Conservation (phyloP, 2,797 vertebrate species). For the Leptatherina wallacei region DNA sequence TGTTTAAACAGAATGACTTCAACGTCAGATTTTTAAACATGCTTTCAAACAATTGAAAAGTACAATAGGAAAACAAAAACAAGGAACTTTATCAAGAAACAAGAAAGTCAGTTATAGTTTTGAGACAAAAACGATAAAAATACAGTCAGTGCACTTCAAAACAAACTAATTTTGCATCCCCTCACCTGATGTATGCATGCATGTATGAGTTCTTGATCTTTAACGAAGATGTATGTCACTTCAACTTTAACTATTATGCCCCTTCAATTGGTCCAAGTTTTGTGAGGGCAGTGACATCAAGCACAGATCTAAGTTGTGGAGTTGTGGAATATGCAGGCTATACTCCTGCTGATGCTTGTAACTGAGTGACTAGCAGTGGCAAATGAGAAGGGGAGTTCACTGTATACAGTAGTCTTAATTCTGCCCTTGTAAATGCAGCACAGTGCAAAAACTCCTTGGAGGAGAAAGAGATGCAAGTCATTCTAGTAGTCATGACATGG, state of each 20-base stretch:
- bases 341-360: background rate
- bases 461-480: background rate
- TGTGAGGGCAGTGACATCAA: background rate
- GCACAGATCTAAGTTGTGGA: background rate
- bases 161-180: too few species aligned
- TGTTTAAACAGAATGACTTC: background rate
- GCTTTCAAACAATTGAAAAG: background rate
- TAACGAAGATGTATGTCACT: background rate
- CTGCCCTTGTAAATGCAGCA: background rate
- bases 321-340: background rate
- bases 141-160: background rate
- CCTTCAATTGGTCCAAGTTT: background rate
- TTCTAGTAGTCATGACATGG: background rate
- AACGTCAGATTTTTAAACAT: background rate
- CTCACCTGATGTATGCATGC: too few species aligned
- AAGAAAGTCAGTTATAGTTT: background rate
- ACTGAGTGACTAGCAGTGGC: background rate
- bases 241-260: background rate
- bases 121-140: too few species aligned
- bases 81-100: background rate
- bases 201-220: background rate
- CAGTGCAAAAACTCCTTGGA: background rate
- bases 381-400: background rate
- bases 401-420: background rate
- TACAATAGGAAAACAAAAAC: background rate